phyloP scores from a whole-genome alignment of 2,113 vertebrate genomes.

The Epinephelus lanceolatus region DNA sequence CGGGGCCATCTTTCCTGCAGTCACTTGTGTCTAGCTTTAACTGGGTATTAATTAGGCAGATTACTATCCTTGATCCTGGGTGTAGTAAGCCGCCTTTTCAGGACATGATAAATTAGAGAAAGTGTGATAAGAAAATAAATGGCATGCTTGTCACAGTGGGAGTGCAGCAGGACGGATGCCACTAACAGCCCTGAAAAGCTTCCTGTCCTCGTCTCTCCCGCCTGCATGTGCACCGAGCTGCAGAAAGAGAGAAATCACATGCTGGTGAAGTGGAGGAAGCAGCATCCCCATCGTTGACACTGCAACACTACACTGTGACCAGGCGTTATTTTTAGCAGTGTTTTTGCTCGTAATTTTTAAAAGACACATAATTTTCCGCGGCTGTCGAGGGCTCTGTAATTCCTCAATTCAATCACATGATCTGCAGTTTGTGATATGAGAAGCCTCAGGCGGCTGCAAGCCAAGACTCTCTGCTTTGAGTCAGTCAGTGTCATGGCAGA shows the following conservation, averaged over 20 bases:
- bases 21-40: conserved; percentile 44
- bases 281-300: conserved; percentile 39
- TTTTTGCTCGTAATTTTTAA: conserved; percentile 35
- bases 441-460: conserved; percentile 24
- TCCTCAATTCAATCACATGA: conserved; percentile 60
- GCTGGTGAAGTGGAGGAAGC: conserved; percentile 43
- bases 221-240: conserved; percentile 17
- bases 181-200: conserved; percentile 60
- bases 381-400: conserved; percentile 40
- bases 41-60: conserved; percentile 56
- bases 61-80: conserved; percentile 32
- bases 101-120: conserved; percentile 47
- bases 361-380: conserved; percentile 33
- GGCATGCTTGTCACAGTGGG: conserved; percentile 65
- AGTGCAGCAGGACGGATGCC: conserved; percentile 27
- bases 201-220: conserved; percentile 15
- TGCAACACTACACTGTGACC: conserved; percentile 43
- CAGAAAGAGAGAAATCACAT: conserved; percentile 42
- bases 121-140: conserved; percentile 64
- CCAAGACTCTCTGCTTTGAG: conserved; percentile 52
- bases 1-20: conserved; percentile 26
- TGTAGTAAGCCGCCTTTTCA: conserved; percentile 56
- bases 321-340: conserved; percentile 57
- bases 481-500: conserved; percentile 45
- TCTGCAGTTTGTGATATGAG: conserved; percentile 56